Evolutionary conservation across 1,140 invertebrate species (phyloP), one percentile per base, ranked within the genome.

Genomic region (Trachymyrmex septentrionalis): DNA sequence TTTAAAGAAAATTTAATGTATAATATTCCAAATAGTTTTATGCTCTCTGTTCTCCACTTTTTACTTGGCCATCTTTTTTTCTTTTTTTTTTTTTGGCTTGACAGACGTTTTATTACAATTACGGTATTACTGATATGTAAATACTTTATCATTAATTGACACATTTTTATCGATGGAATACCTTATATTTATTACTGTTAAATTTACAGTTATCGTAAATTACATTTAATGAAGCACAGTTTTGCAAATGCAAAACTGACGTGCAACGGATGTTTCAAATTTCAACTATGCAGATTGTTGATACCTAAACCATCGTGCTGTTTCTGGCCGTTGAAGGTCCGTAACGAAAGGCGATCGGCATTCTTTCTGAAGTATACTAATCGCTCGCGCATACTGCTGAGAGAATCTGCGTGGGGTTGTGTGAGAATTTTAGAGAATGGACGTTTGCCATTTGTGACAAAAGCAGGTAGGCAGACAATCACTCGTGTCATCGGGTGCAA

Each of bases 391-490:
- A 30, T 48, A 14, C n/a, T 30, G 48, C 38, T 24, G 55, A 14
- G 55, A 14, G 76, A 86, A 69, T 86, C 24, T 77, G 48, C 67
- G 14, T 72, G 86, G 80, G 86, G 16, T 84, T 53, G 59, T 71
- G 80, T 72, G 86, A 87, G 80, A 89, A 90, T 67, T 24, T 16
- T 30, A 34, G 50, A 57, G 61, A 89, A 86, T 66, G 67, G 77
- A 63, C 21, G 84, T 77, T 61, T 80, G 86, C 88, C 69, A 80
- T 87, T 90, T 71, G 78, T 27, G 44, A 85, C 55, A 44, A 73
- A 87, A 84, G 64, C 71, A 71, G 76, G 85, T 84, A 87, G 88
- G 86, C 61, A 80, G 88, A 87, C 78, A 87, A 87, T 87, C 78
- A 59, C 63, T 66, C 63, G 48, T 75, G 72, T 86, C 55, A 75